Percentiles rank a stretch among this genome's conserved stretches.
phyloP scores from a whole-genome alignment of 64 coral and sea anemone species.

The Trachythela sp. region DNA sequence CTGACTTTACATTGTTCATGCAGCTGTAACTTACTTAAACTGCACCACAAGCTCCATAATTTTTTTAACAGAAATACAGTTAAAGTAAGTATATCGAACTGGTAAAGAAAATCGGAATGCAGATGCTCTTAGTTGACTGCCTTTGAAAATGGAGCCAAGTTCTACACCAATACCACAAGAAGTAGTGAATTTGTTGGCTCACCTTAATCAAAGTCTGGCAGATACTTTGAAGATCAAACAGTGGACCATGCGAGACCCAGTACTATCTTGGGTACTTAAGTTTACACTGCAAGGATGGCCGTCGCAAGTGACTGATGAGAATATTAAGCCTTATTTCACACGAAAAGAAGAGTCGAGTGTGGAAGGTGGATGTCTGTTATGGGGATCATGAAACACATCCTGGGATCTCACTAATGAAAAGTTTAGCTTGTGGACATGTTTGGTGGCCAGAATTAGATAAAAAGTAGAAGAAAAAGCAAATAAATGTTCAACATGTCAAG shows the following conservation, averaged over 20 bases:
- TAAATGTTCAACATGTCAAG: slow-evolving; percentile 18
- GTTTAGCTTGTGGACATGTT: slow-evolving; percentile 6
- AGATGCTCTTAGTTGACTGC: neutral
- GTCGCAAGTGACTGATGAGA: neutral
- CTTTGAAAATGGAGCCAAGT: neutral
- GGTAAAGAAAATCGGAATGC: neutral
- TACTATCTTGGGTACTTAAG: slow-evolving; percentile 32
- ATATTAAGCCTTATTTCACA: neutral
- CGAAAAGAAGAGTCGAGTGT: slow-evolving; percentile 22
- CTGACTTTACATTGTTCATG: no score
- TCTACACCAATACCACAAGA: neutral
- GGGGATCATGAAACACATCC: slow-evolving; percentile 43
- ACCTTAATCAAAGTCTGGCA: no score
- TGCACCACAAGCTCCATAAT: no score
- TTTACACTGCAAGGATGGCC: slow-evolving; percentile 39
- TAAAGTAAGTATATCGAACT: no score
- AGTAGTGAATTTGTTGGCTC: no score
- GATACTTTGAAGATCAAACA: no score
- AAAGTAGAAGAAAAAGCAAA: slow-evolving; percentile 6
- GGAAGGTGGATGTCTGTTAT: slow-evolving; percentile 38
- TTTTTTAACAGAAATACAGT: no score
- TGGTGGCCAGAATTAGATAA: slow-evolving; percentile 27
- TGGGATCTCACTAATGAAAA: slow-evolving; percentile 36
- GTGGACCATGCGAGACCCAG: no score
- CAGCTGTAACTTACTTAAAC: no score